Evolutionary conservation across 2,797 vertebrate genomes (phyloP).

Genomic region (Typhlichthys subterraneus): DNA sequence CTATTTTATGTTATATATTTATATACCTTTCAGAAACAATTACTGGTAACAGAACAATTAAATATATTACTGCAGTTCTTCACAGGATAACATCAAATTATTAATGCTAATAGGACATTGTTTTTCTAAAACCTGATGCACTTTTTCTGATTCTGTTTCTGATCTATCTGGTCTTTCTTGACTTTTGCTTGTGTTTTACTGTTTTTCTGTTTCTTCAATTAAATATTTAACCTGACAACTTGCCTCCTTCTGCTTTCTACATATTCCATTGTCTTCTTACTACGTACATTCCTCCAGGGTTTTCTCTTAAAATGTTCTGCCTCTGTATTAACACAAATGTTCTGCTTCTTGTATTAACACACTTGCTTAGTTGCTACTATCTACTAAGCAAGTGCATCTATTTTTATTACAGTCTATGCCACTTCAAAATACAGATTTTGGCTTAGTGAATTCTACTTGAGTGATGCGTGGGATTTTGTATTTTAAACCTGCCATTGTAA

Average conservation of each 20-base stretch:
- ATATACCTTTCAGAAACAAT: not conserved
- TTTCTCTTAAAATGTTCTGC: constrained; percentile 9
- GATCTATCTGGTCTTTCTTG: constrained; percentile 31
- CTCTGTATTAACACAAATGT: not conserved
- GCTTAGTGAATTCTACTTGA: constrained; percentile 20
- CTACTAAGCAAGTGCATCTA: constrained; percentile 7
- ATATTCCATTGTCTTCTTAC: constrained; percentile 15
- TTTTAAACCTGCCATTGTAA: constrained; percentile 34
- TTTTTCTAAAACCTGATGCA: constrained; percentile 40
- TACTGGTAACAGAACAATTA: not conserved
- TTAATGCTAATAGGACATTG: constrained; percentile 32
- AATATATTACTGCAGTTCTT: not conserved
- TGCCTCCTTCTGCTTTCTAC: constrained; percentile 49
- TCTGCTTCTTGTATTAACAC: not conserved
- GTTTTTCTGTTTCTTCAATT: constrained; percentile 58
- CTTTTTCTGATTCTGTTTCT: constrained; percentile 27
- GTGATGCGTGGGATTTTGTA: constrained; percentile 29
- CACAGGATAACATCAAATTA: constrained; percentile 14
- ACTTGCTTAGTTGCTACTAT: not conserved
- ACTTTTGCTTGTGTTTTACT: constrained; percentile 38
- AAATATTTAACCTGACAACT: constrained; percentile 65
- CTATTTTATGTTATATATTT: constrained; percentile 36
- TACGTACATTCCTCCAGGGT: constrained; percentile 8
- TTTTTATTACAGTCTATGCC: constrained; percentile 29
- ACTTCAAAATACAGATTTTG: constrained; percentile 25